A percentile compares a stretch with the other conserved stretches of the same genome.
These are phyloP conservation scores for Eumacrocentrus americanus DNA, from an alignment of 2,888 invertebrate genomes.

Conservation along the genomic window DNA sequence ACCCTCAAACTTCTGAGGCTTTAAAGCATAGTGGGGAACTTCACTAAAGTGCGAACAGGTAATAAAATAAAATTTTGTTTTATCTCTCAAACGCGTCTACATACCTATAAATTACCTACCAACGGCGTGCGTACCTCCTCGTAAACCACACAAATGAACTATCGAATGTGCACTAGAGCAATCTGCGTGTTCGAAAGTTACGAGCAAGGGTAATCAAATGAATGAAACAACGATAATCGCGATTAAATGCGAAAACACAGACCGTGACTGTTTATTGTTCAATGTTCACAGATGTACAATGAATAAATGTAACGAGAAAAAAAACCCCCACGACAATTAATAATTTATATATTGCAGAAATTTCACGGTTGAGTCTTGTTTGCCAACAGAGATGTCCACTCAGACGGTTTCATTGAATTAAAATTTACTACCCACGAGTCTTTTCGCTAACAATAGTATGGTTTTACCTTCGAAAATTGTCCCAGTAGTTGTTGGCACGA, in stretches of 20 bases:
- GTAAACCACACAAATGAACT: conserved; percentile 30
- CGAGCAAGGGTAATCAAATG: conserved; percentile 31
- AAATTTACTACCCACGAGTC: not conserved
- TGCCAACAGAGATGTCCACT: not conserved
- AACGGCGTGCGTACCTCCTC: conserved; percentile 38
- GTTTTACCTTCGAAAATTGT: conserved; percentile 86
- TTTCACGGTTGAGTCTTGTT: not conserved
- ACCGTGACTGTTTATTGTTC: conserved; percentile 47
- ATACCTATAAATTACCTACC: conserved; percentile 51
- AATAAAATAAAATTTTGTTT: not conserved
- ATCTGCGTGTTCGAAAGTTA: conserved; percentile 32
- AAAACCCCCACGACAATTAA: not conserved
- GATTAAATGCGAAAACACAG: conserved; percentile 31
- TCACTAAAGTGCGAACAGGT: conserved; percentile 27
- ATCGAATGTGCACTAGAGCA: conserved; percentile 35
- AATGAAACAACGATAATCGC: conserved; percentile 17
- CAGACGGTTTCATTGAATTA: not conserved
- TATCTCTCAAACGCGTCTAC: conserved; percentile 37
- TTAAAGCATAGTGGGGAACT: too few relatives aligned
- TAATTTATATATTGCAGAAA: not conserved
- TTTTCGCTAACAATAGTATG: not conserved
- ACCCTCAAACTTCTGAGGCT: too few relatives aligned
- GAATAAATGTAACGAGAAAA: conserved; percentile 11
- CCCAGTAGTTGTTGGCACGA: conserved; percentile 92
- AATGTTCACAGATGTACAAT: conserved; percentile 42